These are phyloP conservation scores for Rissa tridactyla DNA, from an alignment of 2,113 vertebrate genomes.

Conservation along the genomic window DNA sequence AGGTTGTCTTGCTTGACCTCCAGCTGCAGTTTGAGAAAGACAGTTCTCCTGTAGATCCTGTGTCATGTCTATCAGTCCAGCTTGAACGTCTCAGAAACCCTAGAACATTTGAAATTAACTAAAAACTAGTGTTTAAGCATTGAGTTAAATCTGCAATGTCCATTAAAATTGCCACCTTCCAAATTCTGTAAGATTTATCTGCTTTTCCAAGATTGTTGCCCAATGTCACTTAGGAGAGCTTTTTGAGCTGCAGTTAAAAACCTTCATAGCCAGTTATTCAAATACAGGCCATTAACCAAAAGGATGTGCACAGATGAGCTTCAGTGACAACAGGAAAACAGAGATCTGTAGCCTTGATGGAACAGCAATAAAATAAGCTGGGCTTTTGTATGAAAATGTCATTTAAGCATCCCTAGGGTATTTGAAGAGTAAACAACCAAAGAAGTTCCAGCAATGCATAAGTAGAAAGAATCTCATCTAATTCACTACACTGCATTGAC, in stretches of 20 bases:
- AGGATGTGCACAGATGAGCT: neutral
- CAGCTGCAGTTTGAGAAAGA: neutral
- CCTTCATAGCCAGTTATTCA: neutral
- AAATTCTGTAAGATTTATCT: neutral
- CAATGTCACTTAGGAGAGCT: fast-evolving
- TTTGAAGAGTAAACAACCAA: neutral
- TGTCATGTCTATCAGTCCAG: no score
- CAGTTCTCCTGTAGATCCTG: neutral
- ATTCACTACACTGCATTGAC: neutral
- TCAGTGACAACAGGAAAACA: neutral
- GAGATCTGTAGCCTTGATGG: neutral
- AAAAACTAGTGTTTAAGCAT: neutral
- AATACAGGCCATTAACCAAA: neutral
- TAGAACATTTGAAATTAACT: neutral
- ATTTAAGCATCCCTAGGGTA: neutral
- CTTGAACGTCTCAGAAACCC: neutral
- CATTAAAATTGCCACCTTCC: neutral
- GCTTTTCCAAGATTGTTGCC: neutral
- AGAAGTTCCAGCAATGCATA: no score
- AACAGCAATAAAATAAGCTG: neutral
- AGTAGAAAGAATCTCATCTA: neutral
- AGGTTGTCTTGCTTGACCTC: neutral
- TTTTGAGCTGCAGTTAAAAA: neutral
- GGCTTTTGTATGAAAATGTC: neutral
- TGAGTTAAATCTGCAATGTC: neutral